Base-by-base conservation (phyloP, 2,113 vertebrate genomes). In the Triplophysa dalaica region DNA sequence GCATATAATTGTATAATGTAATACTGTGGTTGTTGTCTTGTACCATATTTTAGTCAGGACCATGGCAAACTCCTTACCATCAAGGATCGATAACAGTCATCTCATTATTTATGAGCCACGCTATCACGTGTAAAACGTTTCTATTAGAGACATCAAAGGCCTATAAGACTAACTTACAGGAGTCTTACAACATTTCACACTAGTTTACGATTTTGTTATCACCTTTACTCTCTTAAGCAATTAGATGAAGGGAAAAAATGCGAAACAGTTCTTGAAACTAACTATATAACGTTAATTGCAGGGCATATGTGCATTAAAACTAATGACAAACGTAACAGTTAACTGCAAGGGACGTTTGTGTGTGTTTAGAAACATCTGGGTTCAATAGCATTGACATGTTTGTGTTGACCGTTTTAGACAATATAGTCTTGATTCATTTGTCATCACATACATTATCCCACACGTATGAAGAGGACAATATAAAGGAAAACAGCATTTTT, bases 1-100 rank as follows among this genome's bases (percentile, higher is more conserved):
- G 38, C 56, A 62, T 43, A 38, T 62, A 12, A 52, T 14, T 16
- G 50, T 16, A 45, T 45, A 2, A 52, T 17, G 50, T 17, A 14
- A 73, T 54, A 43, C 70, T 21, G n/a, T 21, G 8, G n/a, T 58
- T 62, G 38, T 52, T 60, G 56, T 62, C 72, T 29, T 48, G 72
- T 38, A 56, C 24, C 48, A 70, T 63, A 48, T 75, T 75, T 63
- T 58, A 75, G 13, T 43, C 33, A 45, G 21, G 56, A 38, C 70
- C 43, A 33, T 63, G 41, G 63, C 21, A 62, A 75, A 75, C 58
- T 75, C 73, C 60, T 63, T 63, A 41, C 14, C 73, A 75, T 75
- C 48, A 75, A 19, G 24, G 73, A 75, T 75, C 58, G 26, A 75
- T 63, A 75, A 24, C 21, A 26, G 41, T 29, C 58, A 62, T 75